Percentiles rank a stretch among this genome's conserved stretches.
These are phyloP conservation scores for Tanypteryx hageni DNA, from an alignment of 2,888 invertebrate genomes.

Conservation along the genomic window DNA sequence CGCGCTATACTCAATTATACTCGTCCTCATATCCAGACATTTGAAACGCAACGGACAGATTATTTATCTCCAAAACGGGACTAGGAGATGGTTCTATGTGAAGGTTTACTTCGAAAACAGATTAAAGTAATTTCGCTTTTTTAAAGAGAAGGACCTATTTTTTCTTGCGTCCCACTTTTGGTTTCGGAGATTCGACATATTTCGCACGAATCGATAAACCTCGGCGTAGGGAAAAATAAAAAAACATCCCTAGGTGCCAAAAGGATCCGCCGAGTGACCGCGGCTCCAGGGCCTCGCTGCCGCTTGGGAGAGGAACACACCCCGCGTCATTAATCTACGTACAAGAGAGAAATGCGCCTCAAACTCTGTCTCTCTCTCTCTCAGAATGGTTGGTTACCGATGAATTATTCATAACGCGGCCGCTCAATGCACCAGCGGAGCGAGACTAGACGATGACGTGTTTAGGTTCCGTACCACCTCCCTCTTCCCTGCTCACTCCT, in stretches of 20 bases:
- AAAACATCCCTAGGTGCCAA: background rate
- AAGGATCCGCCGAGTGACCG: background rate
- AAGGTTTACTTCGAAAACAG: too few relatives aligned
- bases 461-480: background rate
- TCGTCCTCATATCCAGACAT: too few relatives aligned
- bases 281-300: background rate
- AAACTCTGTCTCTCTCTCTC: background rate
- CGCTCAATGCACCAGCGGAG: conserved; percentile 6
- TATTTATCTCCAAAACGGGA: too few relatives aligned
- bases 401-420: conserved; percentile 37
- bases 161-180: too few relatives aligned
- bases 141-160: too few relatives aligned
- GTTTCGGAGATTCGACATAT: too few relatives aligned
- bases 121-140: too few relatives aligned
- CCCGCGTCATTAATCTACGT: conserved; percentile 33
- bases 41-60: too few relatives aligned
- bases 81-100: too few relatives aligned
- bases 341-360: background rate
- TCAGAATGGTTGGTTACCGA: background rate
- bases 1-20: too few relatives aligned
- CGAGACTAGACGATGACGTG: background rate
- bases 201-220: too few relatives aligned
- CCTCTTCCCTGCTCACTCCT: background rate
- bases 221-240: too few relatives aligned
- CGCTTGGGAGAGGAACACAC: background rate